Base-by-base conservation (phyloP, 1,140 invertebrate species). In the Cylas formicarius region DNA sequence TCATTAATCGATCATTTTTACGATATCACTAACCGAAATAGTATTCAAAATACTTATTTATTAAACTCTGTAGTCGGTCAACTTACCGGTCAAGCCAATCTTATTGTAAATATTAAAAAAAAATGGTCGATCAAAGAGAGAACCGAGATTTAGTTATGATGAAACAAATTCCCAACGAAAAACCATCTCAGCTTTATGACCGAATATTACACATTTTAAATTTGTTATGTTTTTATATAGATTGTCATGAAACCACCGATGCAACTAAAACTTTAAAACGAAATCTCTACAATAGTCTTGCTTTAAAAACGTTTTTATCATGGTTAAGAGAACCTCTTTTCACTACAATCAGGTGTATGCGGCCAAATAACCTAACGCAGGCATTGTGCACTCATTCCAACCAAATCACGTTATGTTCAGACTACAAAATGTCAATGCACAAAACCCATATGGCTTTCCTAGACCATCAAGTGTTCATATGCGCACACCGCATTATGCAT, bases 51-150 rank as follows among this genome's bases (percentile, higher is more conserved):
- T 47, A 37, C 23, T 18, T 51, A 22, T 36, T 13, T 51, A 5
- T 27, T 52, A 27, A 48, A 43, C 23, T 38, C 39, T 5, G n/a
- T 52, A 16, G 35, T 52, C 5, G 11, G 31, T 27, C 42, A 48
- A 43, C 20, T 52, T 26, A 38, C 33, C 2, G 45, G 39, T n/a
- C 39, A 34, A 13, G 46, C 35, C 5, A 33, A 20, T 23, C 32
- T 52, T 26, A 27, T 52, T 2, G 18, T 40, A 22, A 44, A 40
- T 27, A 44, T 52, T 38, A 36, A 49, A 44, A 44, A 34, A 44
- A 52, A 45, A 49, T 52, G 16, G 19, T 42, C 6, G 41, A 48
- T 34, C 33, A 44, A 38, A 11, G 27, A 4, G 33, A 52, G 19
- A 51, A 37, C 43, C 23, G 23, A 47, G 44, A 51, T 26, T 27